phyloP scores from a whole-genome alignment of 2,888 invertebrate genomes.

The Lasius platythorax region DNA sequence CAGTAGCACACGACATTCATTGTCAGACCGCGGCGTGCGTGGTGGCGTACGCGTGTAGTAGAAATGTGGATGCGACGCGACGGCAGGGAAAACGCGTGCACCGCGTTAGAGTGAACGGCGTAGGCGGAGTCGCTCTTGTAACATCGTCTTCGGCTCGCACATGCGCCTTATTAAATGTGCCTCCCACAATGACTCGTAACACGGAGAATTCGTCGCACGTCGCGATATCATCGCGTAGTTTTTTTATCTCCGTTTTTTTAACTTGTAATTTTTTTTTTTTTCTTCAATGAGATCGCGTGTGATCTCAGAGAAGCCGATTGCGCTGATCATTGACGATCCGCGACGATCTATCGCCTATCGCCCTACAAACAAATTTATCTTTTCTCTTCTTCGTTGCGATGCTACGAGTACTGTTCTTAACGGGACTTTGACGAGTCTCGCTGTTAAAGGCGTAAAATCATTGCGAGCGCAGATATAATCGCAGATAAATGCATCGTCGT shows the following conservation, averaged over 20 bases:
- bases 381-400: not conserved
- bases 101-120: slow-evolving; percentile 56
- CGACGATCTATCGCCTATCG: not conserved
- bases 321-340: not conserved
- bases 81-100: slow-evolving; percentile 67
- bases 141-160: slow-evolving; percentile 75
- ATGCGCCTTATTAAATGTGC: slow-evolving; percentile 79
- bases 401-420: slow-evolving; percentile 6
- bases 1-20: not conserved
- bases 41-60: slow-evolving; percentile 69
- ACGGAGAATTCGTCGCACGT: slow-evolving; percentile 29
- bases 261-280: not conserved
- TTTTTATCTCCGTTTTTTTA: not conserved
- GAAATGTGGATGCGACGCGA: slow-evolving; percentile 51
- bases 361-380: not conserved
- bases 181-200: slow-evolving; percentile 75
- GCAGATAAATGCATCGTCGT: slow-evolving; percentile 16
- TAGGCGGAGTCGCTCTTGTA: slow-evolving; percentile 81
- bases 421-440: slow-evolving; percentile 8
- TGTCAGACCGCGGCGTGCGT: not conserved
- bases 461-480: slow-evolving; percentile 22
- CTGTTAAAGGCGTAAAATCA: slow-evolving; percentile 20
- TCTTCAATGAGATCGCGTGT: not conserved
- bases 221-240: not conserved
- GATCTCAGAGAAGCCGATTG: not conserved